phyloP scores from a whole-genome alignment of 2,888 invertebrate genomes.

The Coelogynopora nodosa region DNA sequence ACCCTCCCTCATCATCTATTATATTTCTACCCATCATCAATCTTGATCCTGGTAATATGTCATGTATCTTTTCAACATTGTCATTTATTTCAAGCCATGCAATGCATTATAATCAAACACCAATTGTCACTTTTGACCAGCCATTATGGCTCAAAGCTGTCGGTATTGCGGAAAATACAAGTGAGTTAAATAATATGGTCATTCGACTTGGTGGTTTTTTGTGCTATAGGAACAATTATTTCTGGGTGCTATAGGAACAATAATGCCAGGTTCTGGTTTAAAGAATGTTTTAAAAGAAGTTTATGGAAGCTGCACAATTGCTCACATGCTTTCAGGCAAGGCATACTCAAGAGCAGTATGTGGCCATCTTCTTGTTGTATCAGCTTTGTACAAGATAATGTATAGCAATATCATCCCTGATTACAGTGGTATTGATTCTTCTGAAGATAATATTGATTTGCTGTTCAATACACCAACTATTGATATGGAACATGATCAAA shows the following conservation, averaged over 20 bases:
- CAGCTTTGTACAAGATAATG: conserved; percentile 6
- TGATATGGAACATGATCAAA: neutral
- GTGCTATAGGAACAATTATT: neutral
- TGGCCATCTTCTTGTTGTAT: conserved; percentile 12
- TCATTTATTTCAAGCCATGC: neutral
- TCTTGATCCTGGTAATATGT: neutral
- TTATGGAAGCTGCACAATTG: neutral
- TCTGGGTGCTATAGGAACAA: neutral
- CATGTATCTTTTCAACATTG: conserved; percentile 2
- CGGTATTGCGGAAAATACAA: neutral
- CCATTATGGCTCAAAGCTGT: neutral
- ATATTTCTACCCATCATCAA: neutral
- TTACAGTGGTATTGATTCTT: neutral
- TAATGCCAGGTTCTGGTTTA: conserved; percentile 17
- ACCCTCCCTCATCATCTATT: neutral
- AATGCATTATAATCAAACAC: neutral
- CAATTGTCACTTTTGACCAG: conserved; percentile 13
- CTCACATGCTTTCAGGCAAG: neutral
- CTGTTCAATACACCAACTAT: neutral
- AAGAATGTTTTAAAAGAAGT: neutral
- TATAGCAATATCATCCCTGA: neutral
- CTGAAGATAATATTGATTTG: neutral
- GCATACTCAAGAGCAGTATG: neutral
- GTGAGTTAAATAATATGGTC: conserved; percentile 10
- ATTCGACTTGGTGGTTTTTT: neutral